Evolutionary conservation across 92 coral and sea anemone species (phyloP).

Genomic region (Nematostella vectensis): DNA sequence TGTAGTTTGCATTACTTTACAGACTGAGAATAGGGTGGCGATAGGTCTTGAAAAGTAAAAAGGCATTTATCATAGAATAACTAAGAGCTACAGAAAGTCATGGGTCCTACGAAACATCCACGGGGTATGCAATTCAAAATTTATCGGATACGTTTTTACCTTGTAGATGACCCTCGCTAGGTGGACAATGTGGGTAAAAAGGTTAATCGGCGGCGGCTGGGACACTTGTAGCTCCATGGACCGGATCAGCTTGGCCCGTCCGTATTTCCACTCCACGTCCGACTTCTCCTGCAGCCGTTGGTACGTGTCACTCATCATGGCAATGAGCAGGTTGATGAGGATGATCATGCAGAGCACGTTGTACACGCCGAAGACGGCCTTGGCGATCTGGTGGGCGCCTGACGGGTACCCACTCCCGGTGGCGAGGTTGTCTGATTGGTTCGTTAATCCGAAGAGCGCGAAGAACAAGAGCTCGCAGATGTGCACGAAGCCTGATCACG

Average conservation of each 20-base stretch:
- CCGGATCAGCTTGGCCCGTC: conserved; percentile 85
- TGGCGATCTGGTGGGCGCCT: conserved; percentile 32
- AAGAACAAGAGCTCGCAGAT: conserved; percentile 67
- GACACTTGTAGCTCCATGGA: conserved; percentile 90
- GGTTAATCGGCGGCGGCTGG: conserved; percentile 78
- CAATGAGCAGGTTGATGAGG: conserved; percentile 79
- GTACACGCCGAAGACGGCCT: conserved; percentile 80
- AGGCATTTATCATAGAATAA: too few relatives aligned
- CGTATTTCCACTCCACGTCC: conserved; percentile 94
- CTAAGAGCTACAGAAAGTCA: too few relatives aligned
- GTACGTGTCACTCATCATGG: conserved; percentile 98
- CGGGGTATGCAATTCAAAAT: too few relatives aligned
- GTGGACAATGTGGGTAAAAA: conserved; percentile 61
- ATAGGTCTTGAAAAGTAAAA: too few relatives aligned
- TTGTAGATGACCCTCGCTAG: conserved; percentile 40
- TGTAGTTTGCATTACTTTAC: too few relatives aligned
- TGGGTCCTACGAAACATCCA: too few relatives aligned
- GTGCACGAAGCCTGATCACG: conserved; percentile 31
- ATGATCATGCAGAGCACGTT: conserved; percentile 74
- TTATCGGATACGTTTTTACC: too few relatives aligned
- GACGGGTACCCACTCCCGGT: conserved; percentile 13
- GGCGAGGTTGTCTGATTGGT: conserved; percentile 14
- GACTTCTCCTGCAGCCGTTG: conserved; percentile 85
- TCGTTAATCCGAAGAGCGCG: conserved; percentile 73
- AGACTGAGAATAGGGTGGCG: too few relatives aligned